Percentiles rank a stretch among this genome's conserved stretches.
Conservation (phyloP, 2,888 invertebrate species). For the Dioctria rufipes region DNA sequence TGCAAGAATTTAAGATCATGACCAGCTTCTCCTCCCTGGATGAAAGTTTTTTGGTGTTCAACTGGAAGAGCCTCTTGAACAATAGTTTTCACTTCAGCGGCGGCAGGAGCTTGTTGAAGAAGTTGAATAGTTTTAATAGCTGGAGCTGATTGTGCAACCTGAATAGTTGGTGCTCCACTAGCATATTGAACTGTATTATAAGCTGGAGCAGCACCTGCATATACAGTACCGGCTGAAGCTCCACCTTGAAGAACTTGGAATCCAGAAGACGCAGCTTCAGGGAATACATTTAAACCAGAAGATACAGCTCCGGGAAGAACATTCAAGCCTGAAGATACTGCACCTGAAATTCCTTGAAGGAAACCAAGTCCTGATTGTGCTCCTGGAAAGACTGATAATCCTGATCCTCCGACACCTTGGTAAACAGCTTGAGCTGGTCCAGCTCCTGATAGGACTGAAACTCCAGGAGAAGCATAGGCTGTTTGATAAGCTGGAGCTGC, state of each 20-base stretch:
- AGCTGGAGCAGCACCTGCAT: neutral
- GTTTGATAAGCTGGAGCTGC: neutral
- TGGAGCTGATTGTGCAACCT: slow-evolving; percentile 10
- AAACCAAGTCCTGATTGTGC: slow-evolving; percentile 8
- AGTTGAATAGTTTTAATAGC: slow-evolving; percentile 10
- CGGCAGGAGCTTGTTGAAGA: slow-evolving; percentile 5
- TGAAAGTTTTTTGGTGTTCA: slow-evolving; percentile 26
- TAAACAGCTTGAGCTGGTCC: slow-evolving; percentile 10
- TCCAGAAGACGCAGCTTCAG: neutral
- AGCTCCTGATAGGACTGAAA: neutral
- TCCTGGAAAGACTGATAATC: neutral
- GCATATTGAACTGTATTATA: neutral
- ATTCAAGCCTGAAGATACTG: neutral
- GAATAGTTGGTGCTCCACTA: slow-evolving; percentile 14
- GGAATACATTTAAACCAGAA: neutral
- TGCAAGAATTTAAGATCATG: slow-evolving; percentile 29
- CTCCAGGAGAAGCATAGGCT: neutral
- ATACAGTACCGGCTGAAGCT: neutral
- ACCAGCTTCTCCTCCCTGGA: slow-evolving; percentile 25
- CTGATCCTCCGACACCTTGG: neutral
- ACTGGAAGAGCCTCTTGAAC: slow-evolving; percentile 29
- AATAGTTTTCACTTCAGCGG: slow-evolving; percentile 21
- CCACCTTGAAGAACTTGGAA: neutral
- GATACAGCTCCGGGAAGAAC: slow-evolving; percentile 14
- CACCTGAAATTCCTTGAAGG: neutral